Base-by-base conservation (phyloP, 2,113 vertebrate genomes). In the Felis chaus region DNA sequence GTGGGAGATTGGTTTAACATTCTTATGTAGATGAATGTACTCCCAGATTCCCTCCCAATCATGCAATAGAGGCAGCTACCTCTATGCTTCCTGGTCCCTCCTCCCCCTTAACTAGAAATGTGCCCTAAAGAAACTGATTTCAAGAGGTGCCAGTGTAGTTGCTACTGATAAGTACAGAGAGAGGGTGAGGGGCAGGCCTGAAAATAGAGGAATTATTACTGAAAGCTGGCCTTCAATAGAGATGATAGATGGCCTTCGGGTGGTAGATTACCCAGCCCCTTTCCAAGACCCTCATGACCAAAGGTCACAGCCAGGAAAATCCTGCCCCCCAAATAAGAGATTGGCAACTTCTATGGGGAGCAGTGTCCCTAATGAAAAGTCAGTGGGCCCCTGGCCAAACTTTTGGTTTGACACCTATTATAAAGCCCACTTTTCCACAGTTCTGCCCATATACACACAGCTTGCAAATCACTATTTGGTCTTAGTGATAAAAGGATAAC, bases 401-500 rank as follows among this genome's bases (percentile, higher is more conserved):
- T 48, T 74, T 73, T 83, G 45, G n/a, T 82, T 82, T 36, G 13
- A 15, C 12, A 14, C 18, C 25, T 71, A 12, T 16, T 31, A 7
- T 80, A 45, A 89, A 73, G 27, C 73, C 1, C 23, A 36, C 25
- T 88, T 19, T 9, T 50, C 50, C 48, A n/a, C 73, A 74, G 39
- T 13, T 87, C 13, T 69, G n/a, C 36, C n/a, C 69, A 74, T 55
- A 73, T 11, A 53, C 41, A 39, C 13, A 21, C 41, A 85, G 55
- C 27, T 88, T 68, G 63, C 61, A 88, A 73, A 57, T n/a, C 15
- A 16, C 6, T 95, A 53, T 41, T 65, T 55, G 55, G 68, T 79
- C 45, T 61, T 83, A 15, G 79, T 87, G 65, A 74, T 23, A 91
- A 89, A 89, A 89, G 84, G 68, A 41, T 23, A 92, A 21, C 27